Evolutionary conservation across 2,797 vertebrate genomes (phyloP).

Genomic region (Spheniscus humboldti): DNA sequence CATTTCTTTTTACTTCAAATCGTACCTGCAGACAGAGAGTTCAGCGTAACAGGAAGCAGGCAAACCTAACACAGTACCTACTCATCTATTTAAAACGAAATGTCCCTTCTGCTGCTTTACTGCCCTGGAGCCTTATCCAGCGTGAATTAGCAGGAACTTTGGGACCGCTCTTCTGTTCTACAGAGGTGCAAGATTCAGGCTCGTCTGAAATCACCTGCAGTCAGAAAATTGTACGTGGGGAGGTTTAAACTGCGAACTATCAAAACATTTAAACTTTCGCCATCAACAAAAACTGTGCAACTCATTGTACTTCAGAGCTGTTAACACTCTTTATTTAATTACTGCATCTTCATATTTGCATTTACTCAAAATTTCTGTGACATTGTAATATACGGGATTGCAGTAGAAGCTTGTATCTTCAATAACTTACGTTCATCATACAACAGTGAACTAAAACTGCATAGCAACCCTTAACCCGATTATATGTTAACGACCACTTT

Average conservation of each 20-base stretch:
- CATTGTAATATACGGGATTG: fast-evolving
- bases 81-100: not conserved
- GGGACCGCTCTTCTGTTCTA: not conserved
- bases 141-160: not conserved
- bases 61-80: not conserved
- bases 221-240: not conserved
- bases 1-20: not conserved
- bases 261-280: not conserved
- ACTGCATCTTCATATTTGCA: not conserved
- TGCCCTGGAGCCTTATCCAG: not conserved
- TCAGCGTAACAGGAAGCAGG: not conserved
- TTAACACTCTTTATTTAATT: not conserved
- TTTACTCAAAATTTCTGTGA: not conserved
- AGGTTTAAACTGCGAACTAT: not conserved
- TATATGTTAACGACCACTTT: not conserved
- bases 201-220: not conserved
- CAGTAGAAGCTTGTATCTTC: not conserved
- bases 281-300: not conserved
- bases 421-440: not conserved
- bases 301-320: not conserved
- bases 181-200: not conserved
- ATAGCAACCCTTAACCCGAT: not conserved
- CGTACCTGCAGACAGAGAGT: not conserved
- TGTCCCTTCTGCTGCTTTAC: not conserved
- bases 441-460: fast-evolving